These are phyloP conservation scores for Scortum barcoo DNA, from an alignment of 2,113 vertebrate species.

Conservation along the genomic window DNA sequence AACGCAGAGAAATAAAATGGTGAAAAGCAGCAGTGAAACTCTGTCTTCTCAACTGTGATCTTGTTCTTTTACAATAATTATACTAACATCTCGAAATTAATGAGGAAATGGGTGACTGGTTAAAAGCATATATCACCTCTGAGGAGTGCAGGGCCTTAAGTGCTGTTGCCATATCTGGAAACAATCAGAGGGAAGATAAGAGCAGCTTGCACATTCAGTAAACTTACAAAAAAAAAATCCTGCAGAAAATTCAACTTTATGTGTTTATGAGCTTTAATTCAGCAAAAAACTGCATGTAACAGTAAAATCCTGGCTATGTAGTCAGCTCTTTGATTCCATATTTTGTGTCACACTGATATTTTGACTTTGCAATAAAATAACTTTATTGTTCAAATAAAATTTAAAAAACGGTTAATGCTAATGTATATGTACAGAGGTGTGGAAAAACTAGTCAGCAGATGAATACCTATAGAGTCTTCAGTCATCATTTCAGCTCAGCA, in stretches of 20 bases:
- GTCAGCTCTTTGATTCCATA: not conserved
- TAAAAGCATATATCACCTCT: constrained; percentile 13
- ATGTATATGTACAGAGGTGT: not conserved
- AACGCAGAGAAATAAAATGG: not conserved
- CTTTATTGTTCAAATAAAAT: too few relatives aligned
- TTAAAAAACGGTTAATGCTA: not conserved
- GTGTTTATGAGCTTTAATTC: not conserved
- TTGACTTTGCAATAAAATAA: not conserved
- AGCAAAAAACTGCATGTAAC: not conserved
- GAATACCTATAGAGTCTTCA: constrained; percentile 2
- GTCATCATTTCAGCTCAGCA: constrained; percentile 31
- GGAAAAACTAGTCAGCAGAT: not conserved
- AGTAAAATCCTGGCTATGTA: not conserved
- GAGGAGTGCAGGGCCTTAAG: not conserved
- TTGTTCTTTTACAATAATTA: constrained; percentile 1
- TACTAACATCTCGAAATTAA: not conserved
- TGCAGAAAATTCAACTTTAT: not conserved
- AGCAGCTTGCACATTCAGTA: not conserved
- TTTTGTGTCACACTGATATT: not conserved
- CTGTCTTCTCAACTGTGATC: not conserved
- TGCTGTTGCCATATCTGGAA: not conserved
- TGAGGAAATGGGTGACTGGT: not conserved
- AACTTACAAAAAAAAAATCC: not conserved
- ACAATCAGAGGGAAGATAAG: not conserved
- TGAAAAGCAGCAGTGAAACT: not conserved